A percentile compares a stretch with the other conserved stretches of the same genome.
Evolutionary conservation across 2,888 invertebrate species (phyloP).

Genomic region (Ophioninae sp.): DNA sequence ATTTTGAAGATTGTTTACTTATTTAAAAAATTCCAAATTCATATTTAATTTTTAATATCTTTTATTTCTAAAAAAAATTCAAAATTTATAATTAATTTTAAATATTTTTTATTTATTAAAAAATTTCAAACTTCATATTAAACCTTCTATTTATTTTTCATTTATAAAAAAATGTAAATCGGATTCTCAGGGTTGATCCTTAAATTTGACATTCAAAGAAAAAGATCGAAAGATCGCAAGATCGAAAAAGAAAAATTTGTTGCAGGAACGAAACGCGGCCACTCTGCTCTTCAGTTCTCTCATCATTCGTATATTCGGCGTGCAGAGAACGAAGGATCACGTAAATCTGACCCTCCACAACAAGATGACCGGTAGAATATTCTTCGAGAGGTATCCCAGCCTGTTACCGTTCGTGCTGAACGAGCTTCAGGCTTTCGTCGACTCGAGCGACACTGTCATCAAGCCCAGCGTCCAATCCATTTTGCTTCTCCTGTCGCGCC

Average conservation of each 20-base stretch:
- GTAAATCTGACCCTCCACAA: conserved; percentile 85
- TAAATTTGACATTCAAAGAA: no score
- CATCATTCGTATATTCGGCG: conserved; percentile 93
- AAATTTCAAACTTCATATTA: no score
- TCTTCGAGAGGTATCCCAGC: conserved; percentile 89
- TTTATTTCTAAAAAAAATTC: no score
- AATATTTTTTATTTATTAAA: no score
- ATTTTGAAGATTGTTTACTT: no score
- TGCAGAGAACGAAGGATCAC: conserved; percentile 84
- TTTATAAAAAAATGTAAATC: no score
- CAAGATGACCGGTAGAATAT: conserved; percentile 89
- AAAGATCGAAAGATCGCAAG: not conserved
- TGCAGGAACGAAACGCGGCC: conserved; percentile 91
- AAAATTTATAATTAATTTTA: no score
- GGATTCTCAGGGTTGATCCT: no score
- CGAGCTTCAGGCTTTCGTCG: conserved; percentile 79
- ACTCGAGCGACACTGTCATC: conserved; percentile 78
- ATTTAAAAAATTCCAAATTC: no score
- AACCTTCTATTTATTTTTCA: no score
- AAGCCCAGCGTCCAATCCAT: conserved; percentile 89
- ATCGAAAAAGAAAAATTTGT: not conserved
- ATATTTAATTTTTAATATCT: no score
- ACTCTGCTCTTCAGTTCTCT: conserved; percentile 92
- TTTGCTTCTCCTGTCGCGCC: conserved; percentile 88
- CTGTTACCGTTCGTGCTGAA: conserved; percentile 84